Evolutionary conservation across 2,888 invertebrate genomes (phyloP).

Genomic region (Achlya flavicornis): DNA sequence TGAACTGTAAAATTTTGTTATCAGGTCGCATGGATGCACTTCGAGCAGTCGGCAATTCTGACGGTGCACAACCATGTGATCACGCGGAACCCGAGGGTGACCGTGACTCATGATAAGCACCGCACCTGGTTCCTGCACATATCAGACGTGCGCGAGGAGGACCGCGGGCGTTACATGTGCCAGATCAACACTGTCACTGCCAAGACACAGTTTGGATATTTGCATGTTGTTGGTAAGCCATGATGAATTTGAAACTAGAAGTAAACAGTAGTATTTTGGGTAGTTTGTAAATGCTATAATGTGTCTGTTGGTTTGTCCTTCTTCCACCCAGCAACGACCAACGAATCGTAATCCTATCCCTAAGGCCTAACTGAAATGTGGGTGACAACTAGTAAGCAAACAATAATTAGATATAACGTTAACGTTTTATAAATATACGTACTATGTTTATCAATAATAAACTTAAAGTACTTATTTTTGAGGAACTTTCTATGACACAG

Average conservation of each 20-base stretch:
- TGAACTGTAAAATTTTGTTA: constrained; percentile 19
- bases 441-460: too few species aligned
- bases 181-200: constrained; percentile 97
- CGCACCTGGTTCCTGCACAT: constrained; percentile 97
- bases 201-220: constrained; percentile 95
- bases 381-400: too few species aligned
- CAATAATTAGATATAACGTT: too few species aligned
- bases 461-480: too few species aligned
- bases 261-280: too few species aligned
- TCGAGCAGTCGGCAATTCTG: constrained; percentile 95
- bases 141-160: constrained; percentile 95
- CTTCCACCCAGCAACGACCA: too few species aligned
- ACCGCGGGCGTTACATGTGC: constrained; percentile 96
- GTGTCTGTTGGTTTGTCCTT: too few species aligned
- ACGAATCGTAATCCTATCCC: too few species aligned
- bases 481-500: background rate
- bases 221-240: constrained; percentile 94
- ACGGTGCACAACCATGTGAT: constrained; percentile 97
- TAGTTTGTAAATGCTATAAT: too few species aligned
- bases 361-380: too few species aligned
- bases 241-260: constrained; percentile 10
- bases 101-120: constrained; percentile 96
- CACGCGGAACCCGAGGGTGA: constrained; percentile 95
- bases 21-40: constrained; percentile 98
- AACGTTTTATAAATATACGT: too few species aligned